Evolutionary conservation across 2,797 vertebrate genomes (phyloP).

Genomic region (Enteromius trimaculatus): DNA sequence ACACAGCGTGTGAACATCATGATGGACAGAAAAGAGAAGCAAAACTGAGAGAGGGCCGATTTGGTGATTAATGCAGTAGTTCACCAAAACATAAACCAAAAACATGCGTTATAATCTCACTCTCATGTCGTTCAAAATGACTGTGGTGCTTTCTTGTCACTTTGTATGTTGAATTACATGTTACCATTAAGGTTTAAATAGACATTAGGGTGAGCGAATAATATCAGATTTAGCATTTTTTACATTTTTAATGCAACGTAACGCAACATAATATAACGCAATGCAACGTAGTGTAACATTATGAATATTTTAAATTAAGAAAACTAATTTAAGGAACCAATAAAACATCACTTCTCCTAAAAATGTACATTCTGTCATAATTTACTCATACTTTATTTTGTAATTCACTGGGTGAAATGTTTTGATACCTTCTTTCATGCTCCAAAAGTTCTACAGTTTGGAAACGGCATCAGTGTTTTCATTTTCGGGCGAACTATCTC

Average conservation of each 20-base stretch:
- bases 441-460: neutral
- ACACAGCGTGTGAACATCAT: neutral
- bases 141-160: neutral
- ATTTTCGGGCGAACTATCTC: neutral
- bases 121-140: neutral
- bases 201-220: neutral
- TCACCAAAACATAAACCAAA: neutral
- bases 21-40: neutral
- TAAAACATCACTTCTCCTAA: neutral
- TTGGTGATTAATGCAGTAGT: neutral
- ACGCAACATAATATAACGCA: too few relatives aligned
- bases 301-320: too few relatives aligned
- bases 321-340: neutral
- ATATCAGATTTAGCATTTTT: neutral
- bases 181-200: neutral
- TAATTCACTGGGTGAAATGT: neutral
- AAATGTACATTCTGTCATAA: neutral
- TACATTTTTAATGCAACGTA: too few relatives aligned
- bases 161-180: neutral
- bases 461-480: neutral
- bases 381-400: neutral
- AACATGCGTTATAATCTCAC: neutral
- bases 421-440: neutral
- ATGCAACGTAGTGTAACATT: too few relatives aligned
- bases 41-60: neutral